Percentiles rank a stretch among this genome's conserved stretches.
These are phyloP conservation scores for Drosophila punjabiensis DNA, from an alignment of 1,140 invertebrate species.

Conservation along the genomic window DNA sequence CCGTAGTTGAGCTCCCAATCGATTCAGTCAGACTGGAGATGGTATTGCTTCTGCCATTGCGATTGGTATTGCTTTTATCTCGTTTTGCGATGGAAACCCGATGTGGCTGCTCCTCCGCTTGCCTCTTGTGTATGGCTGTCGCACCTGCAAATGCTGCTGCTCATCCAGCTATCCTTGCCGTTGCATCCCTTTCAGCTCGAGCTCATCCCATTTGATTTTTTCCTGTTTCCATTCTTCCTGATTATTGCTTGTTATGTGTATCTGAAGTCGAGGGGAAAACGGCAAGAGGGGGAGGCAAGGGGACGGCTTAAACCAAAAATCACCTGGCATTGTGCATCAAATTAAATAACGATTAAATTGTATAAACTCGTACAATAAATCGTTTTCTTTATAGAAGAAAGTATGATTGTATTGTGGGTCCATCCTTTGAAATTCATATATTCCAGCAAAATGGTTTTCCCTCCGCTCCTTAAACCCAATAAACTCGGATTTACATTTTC, in stretches of 20 bases:
- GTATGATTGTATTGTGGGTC: constrained; percentile 9
- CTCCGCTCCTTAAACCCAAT: background rate
- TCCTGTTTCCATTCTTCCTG: constrained; percentile 32
- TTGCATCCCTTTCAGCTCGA: constrained; percentile 19
- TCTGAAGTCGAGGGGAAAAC: background rate
- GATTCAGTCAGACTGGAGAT: constrained; percentile 3
- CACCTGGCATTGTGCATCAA: constrained; percentile 1
- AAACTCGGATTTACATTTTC: constrained; percentile 38
- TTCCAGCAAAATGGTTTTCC: constrained; percentile 2
- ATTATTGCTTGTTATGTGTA: constrained; percentile 23
- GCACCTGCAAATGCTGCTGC: constrained; percentile 7
- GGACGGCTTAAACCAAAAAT: background rate
- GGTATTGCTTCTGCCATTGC: constrained; percentile 9
- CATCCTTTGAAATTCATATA: background rate
- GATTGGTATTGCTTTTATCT: constrained; percentile 15
- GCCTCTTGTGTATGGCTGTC: background rate
- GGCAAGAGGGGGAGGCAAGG: too few relatives aligned
- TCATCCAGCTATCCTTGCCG: constrained; percentile 1
- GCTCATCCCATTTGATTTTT: constrained; percentile 39
- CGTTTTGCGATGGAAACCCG: background rate
- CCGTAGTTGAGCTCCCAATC: background rate
- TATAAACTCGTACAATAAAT: constrained; percentile 1
- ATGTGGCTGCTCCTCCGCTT: background rate
- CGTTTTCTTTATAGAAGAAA: background rate
- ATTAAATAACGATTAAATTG: constrained; percentile 21